Conservation (phyloP, 2,797 vertebrate species). For the Catamblyrhynchus diadema region DNA sequence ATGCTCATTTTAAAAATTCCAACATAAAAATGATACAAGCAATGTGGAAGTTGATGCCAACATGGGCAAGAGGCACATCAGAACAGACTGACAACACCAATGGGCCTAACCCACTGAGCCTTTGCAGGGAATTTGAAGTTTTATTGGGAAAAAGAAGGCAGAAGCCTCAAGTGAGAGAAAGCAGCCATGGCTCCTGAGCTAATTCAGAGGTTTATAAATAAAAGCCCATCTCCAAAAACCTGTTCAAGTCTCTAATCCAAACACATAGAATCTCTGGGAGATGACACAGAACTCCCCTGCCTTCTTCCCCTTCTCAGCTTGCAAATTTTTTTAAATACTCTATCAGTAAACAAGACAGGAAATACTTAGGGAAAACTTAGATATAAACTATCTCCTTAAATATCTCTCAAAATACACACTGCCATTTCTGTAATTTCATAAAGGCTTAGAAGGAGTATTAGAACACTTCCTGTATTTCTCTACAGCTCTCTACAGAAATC, state of each 20-base stretch:
- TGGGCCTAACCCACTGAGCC: accelerated
- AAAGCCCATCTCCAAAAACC: neutral
- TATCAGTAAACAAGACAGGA: neutral
- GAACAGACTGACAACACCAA: neutral
- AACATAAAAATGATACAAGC: neutral
- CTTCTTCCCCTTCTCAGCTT: neutral
- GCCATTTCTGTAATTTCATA: neutral
- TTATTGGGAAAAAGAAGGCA: neutral
- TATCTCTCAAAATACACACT: neutral
- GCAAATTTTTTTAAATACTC: neutral
- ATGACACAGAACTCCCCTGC: neutral
- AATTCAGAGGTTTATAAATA: neutral
- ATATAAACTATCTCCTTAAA: neutral
- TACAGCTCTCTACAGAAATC: neutral
- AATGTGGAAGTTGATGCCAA: neutral
- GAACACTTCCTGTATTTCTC: neutral
- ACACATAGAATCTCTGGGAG: neutral
- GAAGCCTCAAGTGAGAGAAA: neutral
- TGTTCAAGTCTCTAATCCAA: neutral
- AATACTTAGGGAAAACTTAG: neutral
- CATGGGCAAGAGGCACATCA: accelerated
- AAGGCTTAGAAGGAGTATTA: neutral
- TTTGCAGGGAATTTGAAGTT: neutral
- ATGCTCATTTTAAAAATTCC: neutral
- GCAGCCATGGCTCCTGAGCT: neutral